Evolutionary conservation across 1,140 invertebrate genomes (phyloP), one percentile per base, ranked within the genome.

Genomic region (Sogatella furcifera): DNA sequence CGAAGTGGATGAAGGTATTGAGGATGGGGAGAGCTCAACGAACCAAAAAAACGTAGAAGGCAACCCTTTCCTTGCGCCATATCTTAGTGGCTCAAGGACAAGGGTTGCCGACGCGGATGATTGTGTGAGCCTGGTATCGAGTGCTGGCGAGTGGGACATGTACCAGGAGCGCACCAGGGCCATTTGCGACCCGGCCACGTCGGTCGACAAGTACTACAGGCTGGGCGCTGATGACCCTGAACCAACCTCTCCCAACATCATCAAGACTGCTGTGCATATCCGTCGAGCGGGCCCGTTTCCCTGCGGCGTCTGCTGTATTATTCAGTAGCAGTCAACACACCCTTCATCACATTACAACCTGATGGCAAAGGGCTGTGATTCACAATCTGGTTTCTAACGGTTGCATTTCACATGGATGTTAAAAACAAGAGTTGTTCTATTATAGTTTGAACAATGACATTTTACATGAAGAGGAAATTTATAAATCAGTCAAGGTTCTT

Each of bases 11-110:
- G 66, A 63, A 52, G 64, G 65, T 34, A 59, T 63, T 9, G 65
- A 62, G 52, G 67, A 68, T 44, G 61, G 62, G 19, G 52, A 65
- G 43, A 43, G 34, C 5, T 22, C 49, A 43, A 68, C 67, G 62
- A 67, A 64, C 70, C 68, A 67, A 72, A 72, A 72, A 72, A 72
- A 72, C 71, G 68, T 60, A 69, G 38, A 65, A 66, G 60, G 69
- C 70, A 71, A 71, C 71, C 71, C 70, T 72, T 71, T 68, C 65
- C 70, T 64, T 72, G 71, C 64, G 65, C 65, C 68, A 69, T 72
- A 62, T 68, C 68, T 54, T 72, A 67, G 66, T 62, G 61, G 57
- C 14, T 44, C 60, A 31, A 52, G 59, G 61, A 60, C 61, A 65
- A 67, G 63, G 64, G 63, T 67, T 65, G 65, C 67, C 52, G 44